These are phyloP conservation scores for Cyrtonyx montezumae DNA, from an alignment of 2,113 vertebrate species.

Conservation along the genomic window DNA sequence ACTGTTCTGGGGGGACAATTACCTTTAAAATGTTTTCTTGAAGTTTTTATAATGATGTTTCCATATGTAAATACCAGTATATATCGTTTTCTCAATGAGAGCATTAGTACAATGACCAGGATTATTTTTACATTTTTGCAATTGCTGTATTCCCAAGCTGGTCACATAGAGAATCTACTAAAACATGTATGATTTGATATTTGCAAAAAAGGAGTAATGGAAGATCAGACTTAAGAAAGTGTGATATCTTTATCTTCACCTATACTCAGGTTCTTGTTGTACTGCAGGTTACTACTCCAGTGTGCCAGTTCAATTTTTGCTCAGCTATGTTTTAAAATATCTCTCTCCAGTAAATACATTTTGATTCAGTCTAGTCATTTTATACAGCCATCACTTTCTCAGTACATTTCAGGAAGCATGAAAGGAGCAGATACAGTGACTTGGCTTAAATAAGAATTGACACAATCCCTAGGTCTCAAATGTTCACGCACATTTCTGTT, in stretches of 20 bases:
- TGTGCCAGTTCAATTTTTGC: not conserved
- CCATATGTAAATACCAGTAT: not conserved
- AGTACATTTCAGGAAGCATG: not conserved
- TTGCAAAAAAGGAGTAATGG: not conserved
- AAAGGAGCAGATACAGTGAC: not conserved
- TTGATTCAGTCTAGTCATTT: not conserved
- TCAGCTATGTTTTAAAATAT: not conserved
- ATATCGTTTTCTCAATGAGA: not conserved
- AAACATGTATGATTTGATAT: not conserved
- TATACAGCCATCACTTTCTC: not conserved
- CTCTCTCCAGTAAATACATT: not conserved
- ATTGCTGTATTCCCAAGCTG: not conserved
- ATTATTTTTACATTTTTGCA: not conserved
- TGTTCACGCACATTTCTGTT: not conserved
- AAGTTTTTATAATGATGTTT: constrained; percentile 11
- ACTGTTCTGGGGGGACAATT: not conserved
- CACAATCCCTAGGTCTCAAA: rapidly evolving
- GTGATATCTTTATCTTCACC: not conserved
- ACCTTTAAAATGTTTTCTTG: constrained; percentile 23
- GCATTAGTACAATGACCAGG: not conserved
- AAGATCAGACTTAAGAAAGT: not conserved
- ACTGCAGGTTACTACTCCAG: not conserved
- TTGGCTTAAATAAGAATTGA: not conserved
- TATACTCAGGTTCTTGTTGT: not conserved
- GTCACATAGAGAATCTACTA: not conserved